phyloP scores from a whole-genome alignment of 2,797 vertebrate genomes.

The Craterocephalus amniculus region DNA sequence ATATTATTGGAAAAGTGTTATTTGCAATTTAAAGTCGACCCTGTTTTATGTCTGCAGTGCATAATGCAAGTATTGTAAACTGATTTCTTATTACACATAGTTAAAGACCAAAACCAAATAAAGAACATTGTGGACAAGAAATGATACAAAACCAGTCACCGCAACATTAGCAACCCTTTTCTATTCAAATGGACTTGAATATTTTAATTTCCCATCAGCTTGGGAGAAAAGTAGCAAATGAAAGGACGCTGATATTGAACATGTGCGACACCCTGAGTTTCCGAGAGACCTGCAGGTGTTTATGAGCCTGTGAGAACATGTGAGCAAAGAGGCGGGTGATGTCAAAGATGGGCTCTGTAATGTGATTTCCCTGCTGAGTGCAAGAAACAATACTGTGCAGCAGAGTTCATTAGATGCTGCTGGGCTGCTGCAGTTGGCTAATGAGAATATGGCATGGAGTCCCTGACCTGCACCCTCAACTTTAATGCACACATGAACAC shows the following conservation, averaged over 20 bases:
- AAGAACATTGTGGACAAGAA: not conserved
- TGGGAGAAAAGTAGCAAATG: slow-evolving; percentile 18
- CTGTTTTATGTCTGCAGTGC: not conserved
- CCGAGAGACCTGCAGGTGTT: slow-evolving; percentile 57
- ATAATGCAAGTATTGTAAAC: no score
- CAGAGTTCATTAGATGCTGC: slow-evolving; percentile 76
- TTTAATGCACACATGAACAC: slow-evolving; percentile 25
- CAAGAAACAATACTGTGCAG: slow-evolving; percentile 61
- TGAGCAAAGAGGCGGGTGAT: slow-evolving; percentile 52
- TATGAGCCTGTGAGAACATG: slow-evolving; percentile 64
- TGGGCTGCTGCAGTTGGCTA: slow-evolving; percentile 57
- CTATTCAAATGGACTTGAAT: slow-evolving; percentile 14
- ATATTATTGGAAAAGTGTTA: not conserved
- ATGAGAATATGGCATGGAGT: slow-evolving; percentile 67
- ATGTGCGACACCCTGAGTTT: slow-evolving; percentile 22
- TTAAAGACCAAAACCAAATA: not conserved
- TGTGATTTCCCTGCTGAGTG: slow-evolving; percentile 74
- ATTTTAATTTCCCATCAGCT: not conserved
- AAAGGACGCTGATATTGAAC: slow-evolving; percentile 30
- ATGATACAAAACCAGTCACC: not conserved
- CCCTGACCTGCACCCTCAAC: slow-evolving; percentile 37
- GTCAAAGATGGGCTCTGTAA: slow-evolving; percentile 65
- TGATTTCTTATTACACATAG: not conserved
- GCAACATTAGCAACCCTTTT: slow-evolving; percentile 14
- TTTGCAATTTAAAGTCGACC: no score